Evolutionary conservation across 2,888 invertebrate genomes (phyloP).

Genomic region (Apodemia mormo): DNA sequence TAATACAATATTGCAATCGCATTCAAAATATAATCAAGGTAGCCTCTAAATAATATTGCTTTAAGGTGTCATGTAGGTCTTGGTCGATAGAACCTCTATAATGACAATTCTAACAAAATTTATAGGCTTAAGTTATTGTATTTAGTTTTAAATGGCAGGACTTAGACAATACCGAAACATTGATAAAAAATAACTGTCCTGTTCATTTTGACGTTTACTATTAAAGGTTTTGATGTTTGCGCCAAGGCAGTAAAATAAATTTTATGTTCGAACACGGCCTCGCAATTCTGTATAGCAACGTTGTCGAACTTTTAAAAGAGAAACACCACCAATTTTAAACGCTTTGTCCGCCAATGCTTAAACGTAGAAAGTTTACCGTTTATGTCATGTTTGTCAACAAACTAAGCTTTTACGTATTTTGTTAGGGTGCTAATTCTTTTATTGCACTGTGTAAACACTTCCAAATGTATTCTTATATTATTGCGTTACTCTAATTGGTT

Average conservation of each 20-base stretch:
- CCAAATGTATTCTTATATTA: constrained; percentile 1
- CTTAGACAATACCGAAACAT: constrained; percentile 11
- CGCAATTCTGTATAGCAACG: constrained; percentile 58
- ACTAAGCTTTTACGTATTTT: constrained; percentile 21
- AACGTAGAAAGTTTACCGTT: constrained; percentile 56
- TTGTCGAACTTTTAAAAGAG: constrained; percentile 68
- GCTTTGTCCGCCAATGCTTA: constrained; percentile 69
- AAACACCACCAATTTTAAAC: constrained; percentile 59
- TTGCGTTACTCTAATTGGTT: constrained; percentile 12
- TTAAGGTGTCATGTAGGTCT: background rate
- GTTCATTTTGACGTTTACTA: constrained; percentile 65
- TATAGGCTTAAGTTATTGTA: background rate
- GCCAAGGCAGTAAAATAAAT: constrained; percentile 71
- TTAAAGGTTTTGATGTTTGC: constrained; percentile 71
- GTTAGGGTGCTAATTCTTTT: constrained; percentile 15
- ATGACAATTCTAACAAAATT: background rate
- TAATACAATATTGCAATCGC: background rate
- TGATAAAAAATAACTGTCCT: constrained; percentile 29
- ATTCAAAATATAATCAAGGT: background rate
- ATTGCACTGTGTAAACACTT: constrained; percentile 18
- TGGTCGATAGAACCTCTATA: background rate
- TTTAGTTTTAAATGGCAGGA: constrained; percentile 4
- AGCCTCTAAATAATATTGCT: background rate
- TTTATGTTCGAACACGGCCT: constrained; percentile 66
- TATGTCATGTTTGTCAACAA: constrained; percentile 23